A percentile compares a stretch with the other conserved stretches of the same genome.
Conservation (phyloP, 1,140 invertebrate genomes). For the Drosophila rufa region DNA sequence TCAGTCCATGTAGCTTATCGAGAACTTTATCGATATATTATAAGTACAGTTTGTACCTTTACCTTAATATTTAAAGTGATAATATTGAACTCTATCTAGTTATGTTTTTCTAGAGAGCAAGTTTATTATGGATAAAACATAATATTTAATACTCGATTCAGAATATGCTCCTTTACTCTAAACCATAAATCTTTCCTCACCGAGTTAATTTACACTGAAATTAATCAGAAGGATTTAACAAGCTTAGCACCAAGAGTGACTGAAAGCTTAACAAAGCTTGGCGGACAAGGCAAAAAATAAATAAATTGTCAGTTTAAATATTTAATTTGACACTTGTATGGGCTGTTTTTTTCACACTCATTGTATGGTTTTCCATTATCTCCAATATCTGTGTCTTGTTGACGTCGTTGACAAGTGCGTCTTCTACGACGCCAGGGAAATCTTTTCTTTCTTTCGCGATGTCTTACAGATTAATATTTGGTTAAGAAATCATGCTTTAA, state of each 20-base stretch:
- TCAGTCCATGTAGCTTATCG: no score
- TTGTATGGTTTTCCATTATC: conserved; percentile 28
- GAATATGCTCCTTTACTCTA: not conserved
- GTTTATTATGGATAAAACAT: no score
- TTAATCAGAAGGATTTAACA: conserved; percentile 6
- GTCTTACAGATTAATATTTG: not conserved
- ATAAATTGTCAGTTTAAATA: conserved; percentile 36
- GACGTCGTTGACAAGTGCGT: conserved; percentile 11
- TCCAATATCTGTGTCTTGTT: not conserved
- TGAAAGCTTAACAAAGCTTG: not conserved
- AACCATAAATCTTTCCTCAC: not conserved
- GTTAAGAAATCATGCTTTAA: not conserved
- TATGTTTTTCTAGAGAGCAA: no score
- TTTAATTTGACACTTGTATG: conserved; percentile 21
- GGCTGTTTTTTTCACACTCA: conserved; percentile 19
- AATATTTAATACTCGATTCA: not conserved
- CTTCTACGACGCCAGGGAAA: conserved; percentile 18
- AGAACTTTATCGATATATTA: no score
- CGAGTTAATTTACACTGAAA: not conserved
- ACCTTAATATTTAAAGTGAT: no score
- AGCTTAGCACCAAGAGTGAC: not conserved
- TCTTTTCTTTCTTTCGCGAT: not conserved
- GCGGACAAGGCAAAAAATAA: not conserved
- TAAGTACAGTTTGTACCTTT: no score
- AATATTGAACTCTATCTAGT: no score